Percentiles rank a stretch among this genome's conserved stretches.
Conservation (phyloP, 2,797 vertebrate species). For the Sebastes kiyomatsui region DNA sequence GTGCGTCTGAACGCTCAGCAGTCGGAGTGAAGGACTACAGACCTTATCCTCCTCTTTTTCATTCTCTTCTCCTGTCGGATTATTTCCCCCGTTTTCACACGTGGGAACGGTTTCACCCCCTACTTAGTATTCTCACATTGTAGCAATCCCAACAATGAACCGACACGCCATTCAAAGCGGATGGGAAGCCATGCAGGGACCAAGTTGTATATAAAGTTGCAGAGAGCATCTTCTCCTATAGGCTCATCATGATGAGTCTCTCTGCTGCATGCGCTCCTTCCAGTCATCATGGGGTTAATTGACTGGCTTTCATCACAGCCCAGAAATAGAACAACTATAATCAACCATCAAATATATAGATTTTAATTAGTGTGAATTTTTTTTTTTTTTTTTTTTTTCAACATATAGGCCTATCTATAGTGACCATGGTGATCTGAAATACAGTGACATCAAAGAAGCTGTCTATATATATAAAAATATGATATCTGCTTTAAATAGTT, state of each 20-base stretch:
- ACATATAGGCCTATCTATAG: background rate
- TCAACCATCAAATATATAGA: constrained; percentile 26
- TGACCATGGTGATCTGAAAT: background rate
- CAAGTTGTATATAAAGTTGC: constrained; percentile 71
- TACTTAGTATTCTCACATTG: constrained; percentile 80
- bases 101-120: constrained; percentile 79
- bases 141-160: constrained; percentile 77
- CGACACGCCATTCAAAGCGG: constrained; percentile 75
- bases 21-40: constrained; percentile 47
- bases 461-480: background rate
- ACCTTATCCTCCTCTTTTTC: constrained; percentile 54
- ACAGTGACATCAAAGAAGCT: background rate
- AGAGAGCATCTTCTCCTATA: constrained; percentile 63
- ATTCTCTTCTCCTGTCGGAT: constrained; percentile 60
- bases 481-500: background rate
- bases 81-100: constrained; percentile 73
- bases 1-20: constrained; percentile 14
- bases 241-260: constrained; percentile 42
- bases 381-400: no score
- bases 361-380: constrained; percentile 21
- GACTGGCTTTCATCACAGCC: constrained; percentile 32
- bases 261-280: constrained; percentile 23
- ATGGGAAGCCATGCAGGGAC: constrained; percentile 58
- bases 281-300: constrained; percentile 39
- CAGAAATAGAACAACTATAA: constrained; percentile 35